A percentile compares a stretch with the other conserved stretches of the same genome.
Evolutionary conservation across 2,797 vertebrate genomes (phyloP).

Genomic region (Lithobates pipiens): DNA sequence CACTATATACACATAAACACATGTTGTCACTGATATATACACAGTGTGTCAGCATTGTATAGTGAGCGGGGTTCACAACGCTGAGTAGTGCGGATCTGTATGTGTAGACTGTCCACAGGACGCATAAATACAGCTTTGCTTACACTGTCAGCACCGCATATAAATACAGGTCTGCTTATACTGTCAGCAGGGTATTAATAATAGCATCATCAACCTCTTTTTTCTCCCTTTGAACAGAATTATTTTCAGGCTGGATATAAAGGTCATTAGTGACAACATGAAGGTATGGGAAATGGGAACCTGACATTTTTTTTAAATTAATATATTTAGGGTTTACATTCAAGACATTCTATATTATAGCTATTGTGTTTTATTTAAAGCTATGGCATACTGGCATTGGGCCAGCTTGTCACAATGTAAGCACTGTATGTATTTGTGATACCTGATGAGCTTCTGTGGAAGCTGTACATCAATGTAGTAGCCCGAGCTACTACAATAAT

Average conservation of each 20-base stretch:
- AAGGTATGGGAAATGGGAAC: not conserved
- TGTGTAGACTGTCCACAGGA: conserved; percentile 10
- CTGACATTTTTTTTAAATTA: not conserved
- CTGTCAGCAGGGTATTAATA: conserved; percentile 43
- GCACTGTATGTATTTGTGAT: too few relatives aligned
- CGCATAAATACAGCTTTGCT: conserved; percentile 51
- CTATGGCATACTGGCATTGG: too few relatives aligned
- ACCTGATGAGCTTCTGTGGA: too few relatives aligned
- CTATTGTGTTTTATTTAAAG: too few relatives aligned
- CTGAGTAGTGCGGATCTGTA: not conserved
- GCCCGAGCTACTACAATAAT: too few relatives aligned
- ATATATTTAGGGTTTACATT: too few relatives aligned
- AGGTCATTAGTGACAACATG: not conserved
- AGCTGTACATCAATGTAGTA: too few relatives aligned
- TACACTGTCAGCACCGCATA: conserved; percentile 32
- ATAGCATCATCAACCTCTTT: not conserved
- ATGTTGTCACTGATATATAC: conserved; percentile 57
- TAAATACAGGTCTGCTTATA: conserved; percentile 39
- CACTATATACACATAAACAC: conserved; percentile 57
- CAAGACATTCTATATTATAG: too few relatives aligned
- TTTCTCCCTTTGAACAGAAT: not conserved
- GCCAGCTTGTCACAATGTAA: too few relatives aligned
- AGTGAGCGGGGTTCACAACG: conserved; percentile 8
- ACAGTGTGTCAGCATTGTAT: conserved; percentile 53
- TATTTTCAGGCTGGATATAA: not conserved